Evolutionary conservation across 2,888 invertebrate genomes (phyloP), one percentile per base, ranked within the genome.

Genomic region (Magallana nippona): DNA sequence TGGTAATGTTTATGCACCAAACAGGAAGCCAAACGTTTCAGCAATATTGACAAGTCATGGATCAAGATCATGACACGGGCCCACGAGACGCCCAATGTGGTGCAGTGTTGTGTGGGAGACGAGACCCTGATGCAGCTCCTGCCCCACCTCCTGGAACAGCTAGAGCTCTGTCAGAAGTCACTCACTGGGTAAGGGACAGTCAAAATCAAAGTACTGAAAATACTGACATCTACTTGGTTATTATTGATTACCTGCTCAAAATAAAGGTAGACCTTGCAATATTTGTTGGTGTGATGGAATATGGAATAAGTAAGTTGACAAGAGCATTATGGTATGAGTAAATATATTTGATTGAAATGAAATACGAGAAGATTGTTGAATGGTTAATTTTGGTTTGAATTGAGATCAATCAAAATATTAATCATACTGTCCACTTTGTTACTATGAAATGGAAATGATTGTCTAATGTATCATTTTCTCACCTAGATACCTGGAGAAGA

Each of bases 21-120:
- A 60, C 63, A 94, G 92, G 94, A 94, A 92, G 94, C 94, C 11
- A 94, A 94, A 86, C 88, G 94, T 44, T 94, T 94, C 91, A 93
- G 93, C 84, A 93, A 93, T 89, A 94, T 94, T 87, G 94, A 94
- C 91, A 94, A 94, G 88, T 94, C 94, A 0, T 94, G 94, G 94
- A 93, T 94, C 83, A 94, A 94, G 91, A 94, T 94, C 81, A 94
- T 94, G 94, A 93, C 92, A 1, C 88, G 93, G 78, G 93, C 94
- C 22, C 94, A 94, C 79, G 94, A 94, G 89, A 94, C 92, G 8
- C 91, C 94, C 0, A 94, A 94, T 82, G 94, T 94, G 19, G 93
- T 94, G 55, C 92, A 92, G 88, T 94, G 94, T 87, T 94, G 94
- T 89, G 93, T 94, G 0, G 93, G 94, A 17, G 94, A 94, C 83